Evolutionary conservation across 2,797 vertebrate genomes (phyloP).

Genomic region (Vireo griseus): DNA sequence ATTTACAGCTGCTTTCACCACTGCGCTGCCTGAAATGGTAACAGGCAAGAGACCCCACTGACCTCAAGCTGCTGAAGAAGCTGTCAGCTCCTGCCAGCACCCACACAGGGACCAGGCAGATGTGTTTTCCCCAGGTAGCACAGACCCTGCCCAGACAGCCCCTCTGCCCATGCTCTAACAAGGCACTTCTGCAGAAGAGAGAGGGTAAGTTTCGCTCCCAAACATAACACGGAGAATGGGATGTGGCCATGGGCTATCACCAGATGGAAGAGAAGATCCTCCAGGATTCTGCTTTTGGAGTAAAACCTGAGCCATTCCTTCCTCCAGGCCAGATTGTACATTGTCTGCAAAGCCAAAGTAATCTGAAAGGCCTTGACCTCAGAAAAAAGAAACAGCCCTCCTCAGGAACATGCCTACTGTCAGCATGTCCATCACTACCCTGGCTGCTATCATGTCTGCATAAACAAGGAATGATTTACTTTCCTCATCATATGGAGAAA

Average conservation of each 20-base stretch:
- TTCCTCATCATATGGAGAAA: not conserved
- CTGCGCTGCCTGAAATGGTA: not conserved
- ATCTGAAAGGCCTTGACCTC: conserved; percentile 11
- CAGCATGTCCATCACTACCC: not conserved
- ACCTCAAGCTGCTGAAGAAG: not conserved
- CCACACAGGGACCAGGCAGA: not conserved
- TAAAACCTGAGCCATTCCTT: not conserved
- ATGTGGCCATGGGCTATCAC: rapidly evolving
- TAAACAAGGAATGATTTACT: conserved; percentile 39
- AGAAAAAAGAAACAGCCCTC: conserved; percentile 14
- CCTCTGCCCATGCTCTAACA: not conserved
- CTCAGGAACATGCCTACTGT: not conserved
- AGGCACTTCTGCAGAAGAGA: not conserved
- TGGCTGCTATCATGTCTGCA: not conserved
- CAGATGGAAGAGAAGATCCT: rapidly evolving
- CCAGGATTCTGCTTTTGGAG: not conserved
- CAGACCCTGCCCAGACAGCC: not conserved
- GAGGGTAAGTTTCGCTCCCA: not conserved
- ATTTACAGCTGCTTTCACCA: conserved; percentile 35
- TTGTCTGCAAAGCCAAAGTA: not conserved
- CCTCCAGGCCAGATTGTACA: rapidly evolving
- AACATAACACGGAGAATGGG: rapidly evolving
- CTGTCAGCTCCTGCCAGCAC: not conserved
- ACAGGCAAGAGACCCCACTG: conserved; percentile 1
- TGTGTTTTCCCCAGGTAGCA: rapidly evolving